phyloP scores from a whole-genome alignment of 2,113 vertebrate species.

The Carlito syrichta region DNA sequence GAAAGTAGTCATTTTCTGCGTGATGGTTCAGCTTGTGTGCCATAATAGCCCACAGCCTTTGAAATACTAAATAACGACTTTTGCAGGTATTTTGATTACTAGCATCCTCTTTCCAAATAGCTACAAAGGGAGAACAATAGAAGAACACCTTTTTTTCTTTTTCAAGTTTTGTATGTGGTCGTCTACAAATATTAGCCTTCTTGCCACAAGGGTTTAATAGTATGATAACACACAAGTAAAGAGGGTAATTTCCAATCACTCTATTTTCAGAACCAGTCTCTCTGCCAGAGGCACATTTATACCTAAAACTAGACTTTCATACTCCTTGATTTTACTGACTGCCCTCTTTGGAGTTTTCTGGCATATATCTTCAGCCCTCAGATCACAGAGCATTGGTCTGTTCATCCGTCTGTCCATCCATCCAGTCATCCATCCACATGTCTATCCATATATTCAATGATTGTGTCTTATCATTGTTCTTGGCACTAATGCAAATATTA shows the following conservation, averaged over 20 bases:
- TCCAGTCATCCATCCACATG: background rate
- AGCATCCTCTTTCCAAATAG: conserved; percentile 66
- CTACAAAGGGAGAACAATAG: conserved; percentile 73
- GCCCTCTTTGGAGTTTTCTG: background rate
- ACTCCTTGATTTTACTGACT: background rate
- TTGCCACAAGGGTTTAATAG: conserved; percentile 51
- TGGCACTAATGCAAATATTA: background rate
- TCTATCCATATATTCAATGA: no score
- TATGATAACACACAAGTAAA: background rate
- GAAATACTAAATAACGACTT: conserved; percentile 57
- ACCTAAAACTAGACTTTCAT: conserved; percentile 39
- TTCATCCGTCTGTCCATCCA: background rate
- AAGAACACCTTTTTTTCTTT: conserved; percentile 19
- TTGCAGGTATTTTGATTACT: conserved; percentile 69
- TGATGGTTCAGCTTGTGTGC: conserved; percentile 53
- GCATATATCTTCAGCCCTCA: background rate
- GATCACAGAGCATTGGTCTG: background rate
- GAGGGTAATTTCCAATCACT: conserved; percentile 49
- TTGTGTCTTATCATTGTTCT: background rate
- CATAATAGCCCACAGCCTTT: conserved; percentile 64
- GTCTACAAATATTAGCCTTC: conserved; percentile 36
- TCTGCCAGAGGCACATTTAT: conserved; percentile 40
- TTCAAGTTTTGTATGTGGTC: background rate
- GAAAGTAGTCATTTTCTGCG: conserved; percentile 63
- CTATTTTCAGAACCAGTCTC: conserved; percentile 61